phyloP scores from a whole-genome alignment of 2,888 invertebrate genomes.

The Tipula lateralis region DNA sequence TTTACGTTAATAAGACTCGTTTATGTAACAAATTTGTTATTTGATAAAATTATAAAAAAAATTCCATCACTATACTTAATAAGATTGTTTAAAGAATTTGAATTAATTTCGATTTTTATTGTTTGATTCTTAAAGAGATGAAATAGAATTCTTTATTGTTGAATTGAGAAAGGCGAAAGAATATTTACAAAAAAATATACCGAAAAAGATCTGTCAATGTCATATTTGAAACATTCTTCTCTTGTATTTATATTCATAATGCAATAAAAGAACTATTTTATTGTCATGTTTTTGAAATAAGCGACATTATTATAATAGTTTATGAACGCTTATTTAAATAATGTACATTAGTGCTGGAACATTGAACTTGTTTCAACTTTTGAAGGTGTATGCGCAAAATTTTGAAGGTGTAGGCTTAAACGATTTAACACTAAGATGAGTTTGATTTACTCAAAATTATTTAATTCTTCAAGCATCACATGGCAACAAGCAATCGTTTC shows the following conservation, averaged over 20 bases:
- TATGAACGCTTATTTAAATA: background rate
- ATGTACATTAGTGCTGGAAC: background rate
- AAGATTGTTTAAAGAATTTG: no score
- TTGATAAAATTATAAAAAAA: background rate
- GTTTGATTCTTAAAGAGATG: background rate
- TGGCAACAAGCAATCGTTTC: no score
- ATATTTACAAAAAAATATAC: background rate
- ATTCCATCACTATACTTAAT: no score
- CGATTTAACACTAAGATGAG: no score
- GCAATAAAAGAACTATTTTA: background rate
- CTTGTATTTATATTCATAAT: background rate
- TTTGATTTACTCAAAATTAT: no score
- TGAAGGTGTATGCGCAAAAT: no score
- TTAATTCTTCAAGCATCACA: no score
- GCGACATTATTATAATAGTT: background rate
- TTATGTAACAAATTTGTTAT: background rate
- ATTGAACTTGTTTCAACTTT: background rate
- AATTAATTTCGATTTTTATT: background rate
- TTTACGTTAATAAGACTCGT: background rate
- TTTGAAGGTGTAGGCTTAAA: no score
- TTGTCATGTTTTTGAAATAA: background rate
- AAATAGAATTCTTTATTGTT: background rate
- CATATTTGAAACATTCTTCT: background rate
- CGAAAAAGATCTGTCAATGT: background rate
- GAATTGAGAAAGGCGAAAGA: background rate